These are phyloP conservation scores for Nanorana parkeri DNA, from an alignment of 2,113 vertebrate genomes.

Conservation along the genomic window DNA sequence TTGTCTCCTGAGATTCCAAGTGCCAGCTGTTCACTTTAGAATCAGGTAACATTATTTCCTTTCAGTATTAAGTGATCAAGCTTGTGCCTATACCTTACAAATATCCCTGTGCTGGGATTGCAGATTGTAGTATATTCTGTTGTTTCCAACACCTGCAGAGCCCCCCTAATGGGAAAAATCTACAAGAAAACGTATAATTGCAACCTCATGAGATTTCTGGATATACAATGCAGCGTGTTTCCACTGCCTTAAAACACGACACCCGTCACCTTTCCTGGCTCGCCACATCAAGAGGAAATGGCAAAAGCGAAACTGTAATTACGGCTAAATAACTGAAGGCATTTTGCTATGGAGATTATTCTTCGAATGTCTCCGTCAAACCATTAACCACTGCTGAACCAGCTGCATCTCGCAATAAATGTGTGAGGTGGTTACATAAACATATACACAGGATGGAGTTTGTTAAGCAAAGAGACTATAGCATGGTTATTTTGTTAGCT, in stretches of 20 bases:
- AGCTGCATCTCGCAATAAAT: too few relatives aligned
- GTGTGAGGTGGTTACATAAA: too few relatives aligned
- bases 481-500: too few relatives aligned
- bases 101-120: too few relatives aligned
- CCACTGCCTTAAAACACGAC: background rate
- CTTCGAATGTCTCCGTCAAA: background rate
- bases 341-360: background rate
- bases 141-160: background rate
- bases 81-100: too few relatives aligned
- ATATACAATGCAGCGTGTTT: background rate
- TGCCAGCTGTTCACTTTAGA: too few relatives aligned
- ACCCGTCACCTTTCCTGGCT: background rate
- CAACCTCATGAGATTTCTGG: background rate
- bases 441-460: too few relatives aligned
- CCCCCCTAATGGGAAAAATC: background rate
- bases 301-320: slow-evolving; percentile 10
- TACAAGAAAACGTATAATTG: background rate
- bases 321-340: background rate
- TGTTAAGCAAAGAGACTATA: too few relatives aligned
- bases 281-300: slow-evolving; percentile 4
- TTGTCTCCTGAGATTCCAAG: too few relatives aligned
- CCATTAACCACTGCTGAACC: background rate
- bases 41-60: too few relatives aligned
- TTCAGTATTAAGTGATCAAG: too few relatives aligned
- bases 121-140: background rate